Evolutionary conservation across 2,888 invertebrate genomes (phyloP).

Genomic region (Tipula vernalis): DNA sequence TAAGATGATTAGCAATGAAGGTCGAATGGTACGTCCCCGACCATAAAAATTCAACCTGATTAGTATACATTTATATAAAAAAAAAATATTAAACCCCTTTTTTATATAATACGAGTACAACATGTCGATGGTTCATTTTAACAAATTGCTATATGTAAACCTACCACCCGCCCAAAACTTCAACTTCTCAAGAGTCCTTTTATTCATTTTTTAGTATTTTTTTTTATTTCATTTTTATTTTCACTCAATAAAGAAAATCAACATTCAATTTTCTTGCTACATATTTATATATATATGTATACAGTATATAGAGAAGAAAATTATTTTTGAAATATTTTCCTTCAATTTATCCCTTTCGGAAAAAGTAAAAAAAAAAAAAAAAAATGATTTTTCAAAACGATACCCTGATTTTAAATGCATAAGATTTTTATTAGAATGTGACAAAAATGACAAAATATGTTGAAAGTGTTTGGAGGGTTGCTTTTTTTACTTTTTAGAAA

Average conservation of each 20-base stretch:
- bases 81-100: neutral
- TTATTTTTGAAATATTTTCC: neutral
- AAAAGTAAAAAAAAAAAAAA: neutral
- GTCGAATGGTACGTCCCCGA: neutral
- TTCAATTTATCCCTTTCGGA: neutral
- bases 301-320: neutral
- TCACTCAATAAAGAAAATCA: neutral
- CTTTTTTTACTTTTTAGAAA: neutral
- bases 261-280: neutral
- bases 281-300: no score
- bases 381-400: neutral
- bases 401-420: constrained; percentile 4
- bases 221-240: neutral
- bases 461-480: neutral
- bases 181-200: neutral
- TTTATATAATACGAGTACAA: neutral
- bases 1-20: constrained; percentile 4
- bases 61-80: neutral
- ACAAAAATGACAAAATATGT: constrained; percentile 4
- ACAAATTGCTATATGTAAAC: neutral
- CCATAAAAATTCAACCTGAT: neutral
- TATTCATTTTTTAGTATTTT: neutral
- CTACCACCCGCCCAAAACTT: neutral
- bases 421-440: constrained; percentile 4
- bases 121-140: neutral